phyloP scores from a whole-genome alignment of 2,113 vertebrate species.

The Tragelaphus imberbis region DNA sequence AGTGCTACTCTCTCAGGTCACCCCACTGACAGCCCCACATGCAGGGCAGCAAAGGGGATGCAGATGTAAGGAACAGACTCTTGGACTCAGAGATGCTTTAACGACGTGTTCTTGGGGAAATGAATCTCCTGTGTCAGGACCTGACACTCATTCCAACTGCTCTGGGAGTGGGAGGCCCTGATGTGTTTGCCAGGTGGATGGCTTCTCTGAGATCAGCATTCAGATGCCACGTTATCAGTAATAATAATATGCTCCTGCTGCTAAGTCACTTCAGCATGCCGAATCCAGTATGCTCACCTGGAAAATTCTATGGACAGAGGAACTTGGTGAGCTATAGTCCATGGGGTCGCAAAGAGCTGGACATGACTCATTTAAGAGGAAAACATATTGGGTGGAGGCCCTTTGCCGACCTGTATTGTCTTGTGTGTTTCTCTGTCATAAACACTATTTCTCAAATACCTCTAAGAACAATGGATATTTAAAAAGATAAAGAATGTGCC shows the following conservation, averaged over 20 bases:
- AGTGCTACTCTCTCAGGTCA: fast-evolving
- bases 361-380: not conserved
- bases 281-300: not conserved
- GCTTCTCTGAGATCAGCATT: not conserved
- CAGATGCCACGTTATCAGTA: not conserved
- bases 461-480: not conserved
- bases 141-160: not conserved
- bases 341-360: not conserved
- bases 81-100: not conserved
- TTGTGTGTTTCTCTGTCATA: not conserved
- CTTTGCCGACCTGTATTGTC: not conserved
- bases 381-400: not conserved
- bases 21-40: not conserved
- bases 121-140: slow-evolving; percentile 18
- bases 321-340: not conserved
- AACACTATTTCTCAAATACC: not conserved
- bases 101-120: slow-evolving; percentile 17
- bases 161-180: slow-evolving; percentile 13
- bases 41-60: not conserved
- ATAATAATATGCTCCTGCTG: not conserved
- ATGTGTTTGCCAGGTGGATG: not conserved
- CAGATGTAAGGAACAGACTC: not conserved
- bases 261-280: not conserved
- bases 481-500: not conserved
- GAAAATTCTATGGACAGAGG: not conserved